Percentiles rank a stretch among this genome's conserved stretches.
phyloP scores from a whole-genome alignment of 1,140 invertebrate species.

The Drosophila ambigua region DNA sequence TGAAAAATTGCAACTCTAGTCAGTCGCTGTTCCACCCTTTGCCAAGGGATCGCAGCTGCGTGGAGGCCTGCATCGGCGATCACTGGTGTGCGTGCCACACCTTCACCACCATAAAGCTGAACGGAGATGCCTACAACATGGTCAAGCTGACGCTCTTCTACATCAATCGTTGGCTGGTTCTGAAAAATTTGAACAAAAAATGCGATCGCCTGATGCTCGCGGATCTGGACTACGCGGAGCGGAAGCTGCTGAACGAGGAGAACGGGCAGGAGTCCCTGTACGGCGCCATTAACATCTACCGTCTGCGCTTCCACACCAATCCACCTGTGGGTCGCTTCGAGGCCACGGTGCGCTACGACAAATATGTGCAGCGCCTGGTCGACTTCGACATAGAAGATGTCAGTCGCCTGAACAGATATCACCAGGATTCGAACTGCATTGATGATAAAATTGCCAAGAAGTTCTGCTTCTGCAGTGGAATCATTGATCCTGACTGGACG shows the following conservation, averaged over 20 bases:
- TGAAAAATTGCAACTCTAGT: constrained; percentile 85
- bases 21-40: constrained; percentile 87
- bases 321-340: constrained; percentile 84
- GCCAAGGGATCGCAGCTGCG: constrained; percentile 87
- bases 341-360: constrained; percentile 84
- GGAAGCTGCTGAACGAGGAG: constrained; percentile 21
- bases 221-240: constrained; percentile 30
- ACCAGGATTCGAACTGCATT: constrained; percentile 84
- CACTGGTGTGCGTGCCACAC: constrained; percentile 91
- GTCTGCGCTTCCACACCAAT: constrained; percentile 48
- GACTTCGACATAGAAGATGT: constrained; percentile 81
- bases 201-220: constrained; percentile 34
- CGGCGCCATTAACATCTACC: constrained; percentile 24
- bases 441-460: constrained; percentile 69
- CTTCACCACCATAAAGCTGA: constrained; percentile 77
- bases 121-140: constrained; percentile 73
- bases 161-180: constrained; percentile 74
- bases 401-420: constrained; percentile 87
- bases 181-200: constrained; percentile 10
- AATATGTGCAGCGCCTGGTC: constrained; percentile 37
- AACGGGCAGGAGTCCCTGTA: constrained; percentile 25
- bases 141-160: constrained; percentile 84
- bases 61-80: constrained; percentile 87
- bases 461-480: constrained; percentile 32
- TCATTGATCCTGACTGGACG: not conserved